Evolutionary conservation across 2,797 vertebrate species (phyloP).

Genomic region (Phalanger gymnotis): DNA sequence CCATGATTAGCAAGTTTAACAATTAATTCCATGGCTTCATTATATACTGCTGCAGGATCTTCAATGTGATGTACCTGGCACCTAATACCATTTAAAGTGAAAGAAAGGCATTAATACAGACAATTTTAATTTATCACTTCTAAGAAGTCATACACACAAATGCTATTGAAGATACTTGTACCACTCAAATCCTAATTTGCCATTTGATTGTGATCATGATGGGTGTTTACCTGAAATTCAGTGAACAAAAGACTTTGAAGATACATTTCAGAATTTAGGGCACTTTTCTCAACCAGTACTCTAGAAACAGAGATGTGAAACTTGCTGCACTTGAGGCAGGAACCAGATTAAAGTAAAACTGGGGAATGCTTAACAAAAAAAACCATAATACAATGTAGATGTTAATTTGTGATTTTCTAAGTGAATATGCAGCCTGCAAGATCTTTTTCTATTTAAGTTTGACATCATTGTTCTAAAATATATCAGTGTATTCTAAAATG

Average conservation of each 20-base stretch:
- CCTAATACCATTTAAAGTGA: conserved; percentile 78
- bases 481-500: neutral
- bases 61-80: conserved; percentile 93
- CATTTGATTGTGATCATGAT: neutral
- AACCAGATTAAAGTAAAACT: neutral
- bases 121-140: neutral
- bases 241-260: neutral
- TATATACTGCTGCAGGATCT: conserved; percentile 92
- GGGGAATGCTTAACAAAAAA: neutral
- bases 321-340: neutral
- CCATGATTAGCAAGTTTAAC: conserved; percentile 96
- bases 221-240: neutral
- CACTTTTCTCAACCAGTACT: neutral
- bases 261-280: neutral
- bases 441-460: neutral
- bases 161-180: too few relatives aligned
- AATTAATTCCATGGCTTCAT: conserved; percentile 96
- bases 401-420: neutral
- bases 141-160: neutral
- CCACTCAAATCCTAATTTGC: neutral
- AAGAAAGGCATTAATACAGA: conserved; percentile 8
- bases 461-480: neutral
- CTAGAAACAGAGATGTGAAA: neutral
- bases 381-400: neutral
- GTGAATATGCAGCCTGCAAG: neutral